Conservation (phyloP, 2,113 vertebrate species). For the Entomyzon cyanotis region DNA sequence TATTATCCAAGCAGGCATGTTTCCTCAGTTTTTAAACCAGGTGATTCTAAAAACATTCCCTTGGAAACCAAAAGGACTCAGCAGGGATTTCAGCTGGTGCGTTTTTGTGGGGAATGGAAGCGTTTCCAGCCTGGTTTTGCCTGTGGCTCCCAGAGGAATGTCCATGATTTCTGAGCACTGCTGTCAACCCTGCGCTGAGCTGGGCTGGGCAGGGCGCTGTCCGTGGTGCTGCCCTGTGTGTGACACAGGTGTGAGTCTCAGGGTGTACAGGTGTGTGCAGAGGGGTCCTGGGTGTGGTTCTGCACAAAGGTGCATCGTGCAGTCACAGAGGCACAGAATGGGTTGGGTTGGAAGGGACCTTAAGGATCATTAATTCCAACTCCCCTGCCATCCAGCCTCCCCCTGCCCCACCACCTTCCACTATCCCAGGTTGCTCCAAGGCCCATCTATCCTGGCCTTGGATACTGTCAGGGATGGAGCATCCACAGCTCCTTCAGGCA, state of each 20-base stretch:
- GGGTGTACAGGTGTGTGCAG: rapidly evolving
- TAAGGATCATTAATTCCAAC: background rate
- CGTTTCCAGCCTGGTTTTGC: background rate
- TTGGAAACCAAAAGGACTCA: background rate
- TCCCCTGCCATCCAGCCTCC: too few species aligned
- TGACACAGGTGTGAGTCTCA: rapidly evolving
- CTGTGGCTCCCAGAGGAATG: rapidly evolving
- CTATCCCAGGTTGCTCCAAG: background rate
- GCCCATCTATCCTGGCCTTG: background rate
- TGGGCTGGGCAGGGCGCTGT: slow-evolving; percentile 73
- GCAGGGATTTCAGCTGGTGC: background rate
- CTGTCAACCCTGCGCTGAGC: rapidly evolving
- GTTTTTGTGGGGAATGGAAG: rapidly evolving
- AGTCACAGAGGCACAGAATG: background rate
- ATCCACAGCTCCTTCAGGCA: background rate
- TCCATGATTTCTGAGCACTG: rapidly evolving
- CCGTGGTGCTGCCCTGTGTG: slow-evolving; percentile 82
- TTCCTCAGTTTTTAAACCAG: background rate
- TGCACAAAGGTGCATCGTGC: too few species aligned
- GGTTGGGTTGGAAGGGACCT: background rate
- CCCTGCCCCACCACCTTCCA: too few species aligned
- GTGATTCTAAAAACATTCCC: background rate
- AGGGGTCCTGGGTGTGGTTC: rapidly evolving
- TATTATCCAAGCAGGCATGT: background rate
- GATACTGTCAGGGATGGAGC: background rate